These are phyloP conservation scores for Scolopax rusticola DNA, from an alignment of 2,797 vertebrate species.

Conservation along the genomic window DNA sequence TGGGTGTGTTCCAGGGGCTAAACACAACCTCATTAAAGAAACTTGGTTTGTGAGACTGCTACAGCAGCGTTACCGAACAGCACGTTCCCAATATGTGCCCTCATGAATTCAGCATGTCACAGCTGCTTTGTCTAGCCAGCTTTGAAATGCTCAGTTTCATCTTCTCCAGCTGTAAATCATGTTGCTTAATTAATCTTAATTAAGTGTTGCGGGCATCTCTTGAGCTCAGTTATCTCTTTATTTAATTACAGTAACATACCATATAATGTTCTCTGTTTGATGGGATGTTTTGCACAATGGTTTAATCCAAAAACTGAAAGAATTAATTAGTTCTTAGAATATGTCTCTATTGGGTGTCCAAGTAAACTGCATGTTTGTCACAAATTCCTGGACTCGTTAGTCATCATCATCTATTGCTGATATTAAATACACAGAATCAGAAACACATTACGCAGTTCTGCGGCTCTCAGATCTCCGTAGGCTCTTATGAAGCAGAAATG, in stretches of 20 bases:
- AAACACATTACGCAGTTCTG: neutral
- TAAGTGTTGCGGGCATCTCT: conserved; percentile 52
- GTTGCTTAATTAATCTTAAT: conserved; percentile 68
- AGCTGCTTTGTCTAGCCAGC: neutral
- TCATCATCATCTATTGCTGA: neutral
- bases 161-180: conserved; percentile 55
- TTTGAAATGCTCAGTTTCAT: conserved; percentile 2
- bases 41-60: neutral
- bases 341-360: neutral
- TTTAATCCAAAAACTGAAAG: conserved; percentile 23
- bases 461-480: neutral
- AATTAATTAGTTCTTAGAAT: conserved; percentile 30
- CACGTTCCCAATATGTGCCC: neutral
- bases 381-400: neutral
- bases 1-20: neutral
- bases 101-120: neutral
- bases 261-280: conserved; percentile 18
- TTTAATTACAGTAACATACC: conserved; percentile 49
- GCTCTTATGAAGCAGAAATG: neutral
- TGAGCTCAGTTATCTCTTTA: conserved; percentile 39
- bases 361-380: neutral
- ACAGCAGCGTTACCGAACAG: neutral
- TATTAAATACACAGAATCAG: neutral
- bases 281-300: conserved; percentile 19
- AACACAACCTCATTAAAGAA: neutral